phyloP scores from a whole-genome alignment of 2,113 vertebrate species.

The Gopherus evgoodei region DNA sequence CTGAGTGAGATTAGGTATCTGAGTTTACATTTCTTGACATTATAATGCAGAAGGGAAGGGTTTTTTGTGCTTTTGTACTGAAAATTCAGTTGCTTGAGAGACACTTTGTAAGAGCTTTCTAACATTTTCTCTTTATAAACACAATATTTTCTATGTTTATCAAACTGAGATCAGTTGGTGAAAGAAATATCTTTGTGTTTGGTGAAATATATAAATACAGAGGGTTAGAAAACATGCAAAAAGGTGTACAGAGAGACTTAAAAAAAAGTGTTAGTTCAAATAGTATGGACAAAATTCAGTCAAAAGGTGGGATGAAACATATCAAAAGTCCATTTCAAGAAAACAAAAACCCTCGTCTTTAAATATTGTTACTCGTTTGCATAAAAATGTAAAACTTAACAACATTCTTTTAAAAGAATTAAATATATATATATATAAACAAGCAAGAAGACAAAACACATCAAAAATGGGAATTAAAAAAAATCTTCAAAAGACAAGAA shows the following conservation, averaged over 20 bases:
- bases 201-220: constrained; percentile 77
- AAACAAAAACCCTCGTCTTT: constrained; percentile 79
- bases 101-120: constrained; percentile 76
- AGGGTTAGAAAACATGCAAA: constrained; percentile 93
- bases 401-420: constrained; percentile 82
- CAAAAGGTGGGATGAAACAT: constrained; percentile 95
- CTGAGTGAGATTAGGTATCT: not conserved
- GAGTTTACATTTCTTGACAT: not conserved
- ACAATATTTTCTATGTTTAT: constrained; percentile 65
- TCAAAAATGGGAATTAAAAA: constrained; percentile 94
- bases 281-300: constrained; percentile 85
- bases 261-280: constrained; percentile 88
- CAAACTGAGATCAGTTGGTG: constrained; percentile 73
- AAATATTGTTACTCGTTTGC: constrained; percentile 81
- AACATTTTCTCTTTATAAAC: constrained; percentile 49
- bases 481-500: constrained; percentile 97
- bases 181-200: constrained; percentile 78
- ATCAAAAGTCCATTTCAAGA: constrained; percentile 88
- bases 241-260: constrained; percentile 85
- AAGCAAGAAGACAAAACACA: constrained; percentile 99
- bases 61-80: not conserved
- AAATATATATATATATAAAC: constrained; percentile 84
- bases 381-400: constrained; percentile 84
- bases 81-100: constrained; percentile 79
- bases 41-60: not conserved